phyloP scores from a whole-genome alignment of 2,888 invertebrate genomes.

The Panorpa germanica region DNA sequence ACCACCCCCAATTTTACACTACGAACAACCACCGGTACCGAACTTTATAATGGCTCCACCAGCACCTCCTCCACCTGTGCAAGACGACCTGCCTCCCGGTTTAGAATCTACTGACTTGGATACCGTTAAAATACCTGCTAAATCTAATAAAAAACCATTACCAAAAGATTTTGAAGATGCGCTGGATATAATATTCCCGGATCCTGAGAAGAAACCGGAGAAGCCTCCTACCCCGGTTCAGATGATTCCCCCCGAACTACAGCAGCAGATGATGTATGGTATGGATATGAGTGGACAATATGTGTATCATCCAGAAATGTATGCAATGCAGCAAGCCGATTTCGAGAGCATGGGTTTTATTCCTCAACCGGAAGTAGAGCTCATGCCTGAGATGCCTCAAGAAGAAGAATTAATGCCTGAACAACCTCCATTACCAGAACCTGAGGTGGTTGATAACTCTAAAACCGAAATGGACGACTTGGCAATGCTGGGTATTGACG shows the following conservation, averaged over 20 bases:
- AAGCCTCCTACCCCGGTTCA: conserved; percentile 14
- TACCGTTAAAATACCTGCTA: conserved; percentile 22
- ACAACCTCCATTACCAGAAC: conserved; percentile 11
- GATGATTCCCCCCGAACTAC: conserved; percentile 18
- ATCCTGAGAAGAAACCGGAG: conserved; percentile 22
- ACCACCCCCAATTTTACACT: conserved; percentile 20
- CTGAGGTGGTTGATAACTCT: conserved; percentile 8
- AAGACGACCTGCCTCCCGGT: conserved; percentile 22
- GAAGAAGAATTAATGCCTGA: conserved; percentile 11
- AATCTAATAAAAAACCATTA: conserved; percentile 26
- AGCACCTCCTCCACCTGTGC: conserved; percentile 22
- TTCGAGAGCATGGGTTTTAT: conserved; percentile 7
- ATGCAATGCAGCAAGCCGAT: conserved; percentile 7
- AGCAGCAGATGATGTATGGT: conserved; percentile 13
- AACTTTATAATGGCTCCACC: conserved; percentile 18
- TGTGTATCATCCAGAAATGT: conserved; percentile 10
- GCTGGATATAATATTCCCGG: conserved; percentile 37
- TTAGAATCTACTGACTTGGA: conserved; percentile 22
- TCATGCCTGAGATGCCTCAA: conserved; percentile 13
- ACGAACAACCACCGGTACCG: conserved; percentile 13
- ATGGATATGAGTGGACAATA: conserved; percentile 7
- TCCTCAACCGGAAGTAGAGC: conserved; percentile 9
- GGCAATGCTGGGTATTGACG: conserved; percentile 73
- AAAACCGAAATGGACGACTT: conserved; percentile 43
- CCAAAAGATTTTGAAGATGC: conserved; percentile 40